A percentile compares a stretch with the other conserved stretches of the same genome.
Conservation (phyloP, 2,113 vertebrate species). For the Dicaeum eximium region DNA sequence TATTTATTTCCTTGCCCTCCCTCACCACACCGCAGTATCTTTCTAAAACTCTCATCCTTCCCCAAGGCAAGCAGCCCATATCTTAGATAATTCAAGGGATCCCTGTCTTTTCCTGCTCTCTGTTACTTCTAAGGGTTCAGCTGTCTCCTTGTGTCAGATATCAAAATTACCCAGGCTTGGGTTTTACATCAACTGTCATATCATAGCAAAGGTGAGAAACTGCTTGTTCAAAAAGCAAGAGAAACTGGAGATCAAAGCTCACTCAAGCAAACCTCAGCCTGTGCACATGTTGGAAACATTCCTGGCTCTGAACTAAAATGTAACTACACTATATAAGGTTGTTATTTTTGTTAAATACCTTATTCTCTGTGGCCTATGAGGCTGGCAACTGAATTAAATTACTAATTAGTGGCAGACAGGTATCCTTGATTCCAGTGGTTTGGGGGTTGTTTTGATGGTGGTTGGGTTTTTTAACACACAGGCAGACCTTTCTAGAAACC, state of each 20-base stretch:
- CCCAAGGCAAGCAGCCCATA: background rate
- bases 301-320: background rate
- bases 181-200: background rate
- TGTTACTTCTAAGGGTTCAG: background rate
- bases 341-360: background rate
- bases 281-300: background rate
- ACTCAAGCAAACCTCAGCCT: background rate
- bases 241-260: background rate
- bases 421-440: background rate
- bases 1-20: background rate
- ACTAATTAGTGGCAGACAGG: background rate
- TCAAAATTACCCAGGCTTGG: background rate
- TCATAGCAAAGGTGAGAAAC: background rate
- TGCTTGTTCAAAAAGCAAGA: background rate
- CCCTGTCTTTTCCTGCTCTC: background rate
- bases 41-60: background rate
- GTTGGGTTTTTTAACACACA: background rate
- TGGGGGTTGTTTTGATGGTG: too few relatives aligned
- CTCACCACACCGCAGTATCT: background rate
- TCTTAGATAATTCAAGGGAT: background rate
- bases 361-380: background rate
- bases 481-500: background rate
- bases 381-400: background rate
- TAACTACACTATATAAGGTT: background rate
- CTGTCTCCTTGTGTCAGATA: conserved; percentile 1